phyloP scores from a whole-genome alignment of 2,797 vertebrate genomes.

The Sardinella longiceps region DNA sequence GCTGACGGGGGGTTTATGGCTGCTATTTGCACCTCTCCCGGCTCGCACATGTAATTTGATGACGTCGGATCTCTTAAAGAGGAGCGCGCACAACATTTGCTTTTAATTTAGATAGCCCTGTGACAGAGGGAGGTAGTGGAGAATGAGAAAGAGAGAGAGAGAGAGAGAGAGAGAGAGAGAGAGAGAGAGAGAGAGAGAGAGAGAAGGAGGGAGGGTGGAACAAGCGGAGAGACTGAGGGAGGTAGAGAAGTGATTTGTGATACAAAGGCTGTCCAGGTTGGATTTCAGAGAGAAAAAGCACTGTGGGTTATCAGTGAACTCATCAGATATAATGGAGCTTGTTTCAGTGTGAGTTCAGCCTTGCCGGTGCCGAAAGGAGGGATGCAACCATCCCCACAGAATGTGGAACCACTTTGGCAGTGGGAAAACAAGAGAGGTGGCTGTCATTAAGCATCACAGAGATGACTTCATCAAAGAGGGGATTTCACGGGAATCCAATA shows the following conservation, averaged over 20 bases:
- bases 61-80: slow-evolving; percentile 69
- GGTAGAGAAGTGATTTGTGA: background rate
- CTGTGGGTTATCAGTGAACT: background rate
- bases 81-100: slow-evolving; percentile 48
- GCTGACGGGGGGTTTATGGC: slow-evolving; percentile 67
- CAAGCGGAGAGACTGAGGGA: too few relatives aligned
- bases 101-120: slow-evolving; percentile 52
- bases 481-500: background rate
- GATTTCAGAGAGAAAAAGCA: background rate
- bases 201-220: background rate
- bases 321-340: background rate
- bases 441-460: background rate
- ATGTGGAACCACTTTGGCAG: slow-evolving; percentile 5
- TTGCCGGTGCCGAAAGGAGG: background rate
- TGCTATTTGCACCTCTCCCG: slow-evolving; percentile 76
- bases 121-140: slow-evolving; percentile 45
- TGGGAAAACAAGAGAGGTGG: background rate
- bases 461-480: background rate
- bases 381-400: background rate
- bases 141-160: too few relatives aligned
- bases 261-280: background rate
- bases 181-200: background rate
- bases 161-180: background rate
- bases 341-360: background rate
- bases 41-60: slow-evolving; percentile 75